Evolutionary conservation across 1,140 invertebrate species (phyloP), one percentile per base, ranked within the genome.

Genomic region (Drosophila ambigua): DNA sequence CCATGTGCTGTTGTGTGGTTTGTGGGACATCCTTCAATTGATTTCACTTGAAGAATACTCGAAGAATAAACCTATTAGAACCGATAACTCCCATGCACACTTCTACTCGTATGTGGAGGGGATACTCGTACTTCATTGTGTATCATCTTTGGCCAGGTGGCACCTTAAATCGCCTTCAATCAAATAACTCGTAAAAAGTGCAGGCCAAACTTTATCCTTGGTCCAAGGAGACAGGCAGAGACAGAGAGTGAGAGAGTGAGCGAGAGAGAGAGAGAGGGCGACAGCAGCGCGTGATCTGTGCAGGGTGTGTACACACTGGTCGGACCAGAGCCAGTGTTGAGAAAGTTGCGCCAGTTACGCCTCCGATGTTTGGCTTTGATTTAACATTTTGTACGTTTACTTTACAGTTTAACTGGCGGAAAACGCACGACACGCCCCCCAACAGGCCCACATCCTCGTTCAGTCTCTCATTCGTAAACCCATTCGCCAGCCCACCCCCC

Each of bases 301-400:
- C 16, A 16, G 35, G 1, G 35, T 39, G 35, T 39, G 11, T 39
- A 5, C 35, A 5, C 35, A 39, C 35, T 39, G 35, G 35, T 4
- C 35, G 4, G 4, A 13, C 35, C 54, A 45, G 54, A 26, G 57
- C 35, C 54, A 45, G 54, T 44, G 57, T 58, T 73, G 41, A 39
- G 35, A 39, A 39, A 39, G 35, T 39, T 39, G 11, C 35, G 52
- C 55, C 68, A 72, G 81, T 72, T 85, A 78, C 82, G 82, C 78
- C 79, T 87, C 82, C 79, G 82, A 88, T 87, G 82, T 82, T 87
- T 87, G 80, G 82, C 82, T 87, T 87, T 87, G 82, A 88, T 87
- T 88, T 87, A 87, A 88, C 82, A 87, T 87, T 87, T 87, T 87
- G 82, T 88, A 80, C 82, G 83, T 87, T 87, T 88, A 87, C 78